A percentile compares a stretch with the other conserved stretches of the same genome.
phyloP scores from a whole-genome alignment of 2,888 invertebrate genomes.

The Agrochola macilenta region DNA sequence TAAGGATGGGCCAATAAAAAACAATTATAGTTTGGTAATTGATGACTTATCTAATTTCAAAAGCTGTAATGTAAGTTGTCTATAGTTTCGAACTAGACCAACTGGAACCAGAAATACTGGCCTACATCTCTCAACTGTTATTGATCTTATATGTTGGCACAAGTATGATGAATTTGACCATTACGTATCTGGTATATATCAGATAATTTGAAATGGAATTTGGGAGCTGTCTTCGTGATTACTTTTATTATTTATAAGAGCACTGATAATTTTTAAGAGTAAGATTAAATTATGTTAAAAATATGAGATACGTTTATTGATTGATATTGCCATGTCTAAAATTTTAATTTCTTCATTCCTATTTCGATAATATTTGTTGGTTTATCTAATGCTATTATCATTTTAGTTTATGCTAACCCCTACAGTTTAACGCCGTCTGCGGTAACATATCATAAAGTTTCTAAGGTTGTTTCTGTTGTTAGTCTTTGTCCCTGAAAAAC shows the following conservation, averaged over 20 bases:
- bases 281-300: neutral
- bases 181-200: neutral
- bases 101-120: constrained; percentile 42
- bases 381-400: neutral
- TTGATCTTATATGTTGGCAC: constrained; percentile 39
- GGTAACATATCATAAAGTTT: constrained; percentile 27
- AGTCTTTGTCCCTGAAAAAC: constrained; percentile 52
- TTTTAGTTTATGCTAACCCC: constrained; percentile 2
- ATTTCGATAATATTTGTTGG: constrained; percentile 2
- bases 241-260: neutral
- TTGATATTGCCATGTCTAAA: neutral
- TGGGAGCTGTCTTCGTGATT: neutral
- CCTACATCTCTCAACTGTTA: constrained; percentile 47
- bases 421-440: neutral
- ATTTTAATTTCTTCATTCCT: neutral
- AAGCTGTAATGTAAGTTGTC: constrained; percentile 22
- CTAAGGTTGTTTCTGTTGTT: constrained; percentile 44
- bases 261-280: neutral
- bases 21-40: neutral
- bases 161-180: constrained; percentile 1
- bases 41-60: neutral
- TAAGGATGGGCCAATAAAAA: constrained; percentile 10
- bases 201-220: constrained; percentile 11
- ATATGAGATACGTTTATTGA: neutral
- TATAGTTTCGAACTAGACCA: constrained; percentile 14